A percentile compares a stretch with the other conserved stretches of the same genome.
Evolutionary conservation across 2,113 vertebrate genomes (phyloP).

Genomic region (Polyodon spathula): DNA sequence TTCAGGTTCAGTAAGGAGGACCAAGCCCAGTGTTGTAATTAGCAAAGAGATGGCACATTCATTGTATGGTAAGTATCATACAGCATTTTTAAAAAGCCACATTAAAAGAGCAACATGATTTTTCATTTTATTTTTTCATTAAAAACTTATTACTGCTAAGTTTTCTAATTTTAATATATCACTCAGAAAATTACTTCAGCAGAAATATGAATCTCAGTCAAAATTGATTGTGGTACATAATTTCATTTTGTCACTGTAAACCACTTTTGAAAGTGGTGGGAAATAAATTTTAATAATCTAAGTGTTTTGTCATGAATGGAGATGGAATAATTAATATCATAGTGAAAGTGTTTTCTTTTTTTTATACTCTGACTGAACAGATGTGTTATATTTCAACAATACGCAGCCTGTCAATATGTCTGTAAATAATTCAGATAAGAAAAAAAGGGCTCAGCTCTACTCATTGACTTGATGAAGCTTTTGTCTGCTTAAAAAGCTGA

Average conservation of each 20-base stretch:
- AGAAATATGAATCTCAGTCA: slow-evolving; percentile 54
- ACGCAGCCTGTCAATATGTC: slow-evolving; percentile 41
- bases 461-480: slow-evolving; percentile 71
- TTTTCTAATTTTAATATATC: slow-evolving; percentile 47
- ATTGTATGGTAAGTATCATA: too few species aligned
- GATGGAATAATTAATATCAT: slow-evolving; percentile 25
- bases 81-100: too few species aligned
- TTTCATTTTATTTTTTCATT: slow-evolving; percentile 59
- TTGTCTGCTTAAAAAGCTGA: slow-evolving; percentile 82
- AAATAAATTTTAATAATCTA: neutral
- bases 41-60: too few species aligned
- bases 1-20: too few species aligned
- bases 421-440: slow-evolving; percentile 55
- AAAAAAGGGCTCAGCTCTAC: slow-evolving; percentile 48
- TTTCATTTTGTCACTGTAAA: slow-evolving; percentile 52
- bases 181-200: slow-evolving; percentile 30
- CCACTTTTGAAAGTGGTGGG: slow-evolving; percentile 13
- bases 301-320: slow-evolving; percentile 46
- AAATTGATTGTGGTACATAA: slow-evolving; percentile 56
- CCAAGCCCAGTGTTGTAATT: too few species aligned
- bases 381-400: slow-evolving; percentile 38
- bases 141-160: slow-evolving; percentile 59
- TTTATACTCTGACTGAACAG: neutral
- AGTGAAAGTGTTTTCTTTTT: neutral
- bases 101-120: neutral